Conservation (phyloP, 2,888 invertebrate species). For the Rhyacophila evoluta region DNA sequence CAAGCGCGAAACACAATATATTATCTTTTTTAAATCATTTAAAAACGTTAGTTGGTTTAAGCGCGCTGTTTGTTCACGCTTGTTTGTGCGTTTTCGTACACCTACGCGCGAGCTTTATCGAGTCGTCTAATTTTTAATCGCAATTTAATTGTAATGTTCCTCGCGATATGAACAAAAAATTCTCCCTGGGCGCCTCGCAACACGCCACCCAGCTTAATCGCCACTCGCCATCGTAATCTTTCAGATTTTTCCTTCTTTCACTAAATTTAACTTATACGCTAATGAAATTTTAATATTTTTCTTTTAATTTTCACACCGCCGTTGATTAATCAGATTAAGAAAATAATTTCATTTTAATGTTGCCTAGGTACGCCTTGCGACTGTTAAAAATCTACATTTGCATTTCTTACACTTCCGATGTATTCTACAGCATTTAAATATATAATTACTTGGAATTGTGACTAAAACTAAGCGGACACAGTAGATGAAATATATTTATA, state of each 20-base stretch:
- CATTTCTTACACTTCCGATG: too few relatives aligned
- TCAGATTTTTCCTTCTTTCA: background rate
- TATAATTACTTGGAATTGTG: too few relatives aligned
- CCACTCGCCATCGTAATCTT: background rate
- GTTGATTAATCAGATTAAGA: background rate
- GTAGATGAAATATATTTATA: too few relatives aligned
- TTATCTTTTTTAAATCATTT: background rate
- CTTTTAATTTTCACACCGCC: background rate
- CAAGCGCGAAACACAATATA: background rate
- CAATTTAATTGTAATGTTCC: background rate
- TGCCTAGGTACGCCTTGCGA: too few relatives aligned
- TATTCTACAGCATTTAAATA: too few relatives aligned
- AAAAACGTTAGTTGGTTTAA: background rate
- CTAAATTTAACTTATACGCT: background rate
- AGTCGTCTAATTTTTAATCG: constrained; percentile 13
- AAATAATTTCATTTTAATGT: background rate
- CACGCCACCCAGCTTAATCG: background rate
- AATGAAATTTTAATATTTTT: background rate
- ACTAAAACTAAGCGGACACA: too few relatives aligned
- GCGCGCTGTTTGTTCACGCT: background rate
- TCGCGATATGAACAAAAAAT: background rate
- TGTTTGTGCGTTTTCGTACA: background rate
- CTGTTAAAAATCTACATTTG: too few relatives aligned
- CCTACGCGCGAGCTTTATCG: background rate
- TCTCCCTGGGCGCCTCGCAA: background rate